These are phyloP conservation scores for Meteorus sp. DNA, from an alignment of 1,140 invertebrate species.

Conservation along the genomic window DNA sequence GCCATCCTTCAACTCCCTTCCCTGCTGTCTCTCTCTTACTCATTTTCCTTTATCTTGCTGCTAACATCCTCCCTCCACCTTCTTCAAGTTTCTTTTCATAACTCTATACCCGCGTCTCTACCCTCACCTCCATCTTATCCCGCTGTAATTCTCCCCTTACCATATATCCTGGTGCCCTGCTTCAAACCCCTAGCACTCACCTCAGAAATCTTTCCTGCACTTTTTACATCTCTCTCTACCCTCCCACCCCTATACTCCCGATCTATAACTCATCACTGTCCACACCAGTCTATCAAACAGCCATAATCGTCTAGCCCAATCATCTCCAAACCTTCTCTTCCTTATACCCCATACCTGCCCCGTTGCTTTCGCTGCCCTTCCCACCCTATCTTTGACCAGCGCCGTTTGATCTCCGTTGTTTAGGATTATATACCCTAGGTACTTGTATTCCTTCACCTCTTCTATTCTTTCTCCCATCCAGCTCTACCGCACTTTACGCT, in stretches of 20 bases:
- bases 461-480: neutral
- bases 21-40: too few relatives aligned
- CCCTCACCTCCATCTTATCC: constrained; percentile 1
- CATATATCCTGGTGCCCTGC: constrained; percentile 16
- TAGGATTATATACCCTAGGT: constrained; percentile 11
- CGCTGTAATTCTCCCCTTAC: constrained; percentile 22
- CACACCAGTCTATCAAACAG: constrained; percentile 9
- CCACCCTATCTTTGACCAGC: too few relatives aligned
- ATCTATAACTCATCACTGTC: neutral
- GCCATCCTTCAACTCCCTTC: too few relatives aligned
- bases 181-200: constrained; percentile 8
- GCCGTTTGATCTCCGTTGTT: too few relatives aligned
- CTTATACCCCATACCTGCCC: constrained; percentile 14
- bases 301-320: too few relatives aligned
- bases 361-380: neutral
- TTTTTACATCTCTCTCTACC: neutral
- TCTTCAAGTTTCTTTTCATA: neutral
- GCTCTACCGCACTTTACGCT: neutral
- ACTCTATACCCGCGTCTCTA: constrained; percentile 2
- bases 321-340: constrained; percentile 7
- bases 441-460: neutral
- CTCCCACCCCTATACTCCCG: constrained; percentile 12
- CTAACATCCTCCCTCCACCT: too few relatives aligned
- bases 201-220: constrained; percentile 19
- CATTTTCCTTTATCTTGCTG: too few relatives aligned